phyloP scores from a whole-genome alignment of 2,888 invertebrate species.

The Frankliniella fusca region DNA sequence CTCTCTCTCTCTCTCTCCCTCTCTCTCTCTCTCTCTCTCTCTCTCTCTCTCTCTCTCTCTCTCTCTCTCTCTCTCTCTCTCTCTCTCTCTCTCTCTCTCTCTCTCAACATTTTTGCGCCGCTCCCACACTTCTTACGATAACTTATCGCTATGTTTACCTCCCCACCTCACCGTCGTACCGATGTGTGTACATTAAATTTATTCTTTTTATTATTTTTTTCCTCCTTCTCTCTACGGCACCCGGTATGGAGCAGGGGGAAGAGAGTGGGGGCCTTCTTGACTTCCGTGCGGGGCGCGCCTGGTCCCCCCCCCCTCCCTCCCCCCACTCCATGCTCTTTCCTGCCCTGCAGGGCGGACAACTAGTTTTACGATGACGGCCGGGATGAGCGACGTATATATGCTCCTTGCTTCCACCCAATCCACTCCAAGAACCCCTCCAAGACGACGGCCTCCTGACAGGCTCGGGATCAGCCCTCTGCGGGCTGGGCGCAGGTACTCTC shows the following conservation, averaged over 20 bases:
- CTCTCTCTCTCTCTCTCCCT: constrained; percentile 28
- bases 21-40: constrained; percentile 27
- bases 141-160: background rate
- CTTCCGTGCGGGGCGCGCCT: too few relatives aligned
- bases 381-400: background rate
- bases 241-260: too few relatives aligned
- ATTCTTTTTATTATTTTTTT: background rate
- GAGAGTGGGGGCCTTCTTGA: background rate
- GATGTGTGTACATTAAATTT: background rate
- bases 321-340: background rate
- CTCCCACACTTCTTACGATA: too few relatives aligned
- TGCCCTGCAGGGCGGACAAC: background rate
- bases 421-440: too few relatives aligned
- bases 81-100: background rate
- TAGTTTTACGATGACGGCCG: background rate
- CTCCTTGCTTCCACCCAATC: too few relatives aligned
- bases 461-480: too few relatives aligned
- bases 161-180: background rate
- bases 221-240: background rate
- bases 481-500: background rate
- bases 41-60: constrained; percentile 23
- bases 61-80: background rate
- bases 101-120: background rate
- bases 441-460: too few relatives aligned
- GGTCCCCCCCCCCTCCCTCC: background rate